Conservation (phyloP, 1,140 invertebrate species). For the Meloidogyne floridensis region DNA sequence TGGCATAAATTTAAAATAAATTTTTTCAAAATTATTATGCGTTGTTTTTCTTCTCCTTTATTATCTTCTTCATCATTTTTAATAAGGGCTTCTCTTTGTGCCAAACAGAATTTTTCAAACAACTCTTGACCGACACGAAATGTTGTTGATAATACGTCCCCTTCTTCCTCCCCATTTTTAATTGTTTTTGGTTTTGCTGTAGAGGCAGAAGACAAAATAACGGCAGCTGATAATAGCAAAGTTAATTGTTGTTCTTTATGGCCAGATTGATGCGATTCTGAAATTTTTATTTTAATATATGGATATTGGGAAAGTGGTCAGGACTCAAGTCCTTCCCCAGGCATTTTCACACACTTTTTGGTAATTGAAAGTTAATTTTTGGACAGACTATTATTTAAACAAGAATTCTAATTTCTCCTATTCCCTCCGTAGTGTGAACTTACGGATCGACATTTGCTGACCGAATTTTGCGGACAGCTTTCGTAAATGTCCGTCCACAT, state of each 20-base stretch:
- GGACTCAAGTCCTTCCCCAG: too few relatives aligned
- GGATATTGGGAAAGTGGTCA: too few relatives aligned
- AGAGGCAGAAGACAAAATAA: conserved; percentile 1
- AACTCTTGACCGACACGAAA: conserved; percentile 1
- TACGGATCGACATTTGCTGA: too few relatives aligned
- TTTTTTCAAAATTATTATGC: conserved; percentile 7
- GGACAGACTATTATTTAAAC: too few relatives aligned
- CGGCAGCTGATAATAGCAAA: conserved; percentile 1
- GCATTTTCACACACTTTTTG: too few relatives aligned
- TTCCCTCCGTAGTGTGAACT: too few relatives aligned
- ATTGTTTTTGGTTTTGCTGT: not conserved
- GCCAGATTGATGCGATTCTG: not conserved
- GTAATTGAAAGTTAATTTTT: too few relatives aligned
- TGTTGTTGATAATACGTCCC: not conserved
- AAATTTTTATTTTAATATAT: not conserved
- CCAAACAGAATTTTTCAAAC: conserved; percentile 14
- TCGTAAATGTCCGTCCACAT: too few relatives aligned
- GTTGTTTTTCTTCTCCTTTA: not conserved
- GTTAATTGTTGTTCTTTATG: conserved; percentile 1
- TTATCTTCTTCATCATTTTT: not conserved
- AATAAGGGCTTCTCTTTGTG: not conserved
- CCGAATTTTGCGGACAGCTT: too few relatives aligned
- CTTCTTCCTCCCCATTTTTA: not conserved
- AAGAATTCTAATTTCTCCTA: too few relatives aligned
- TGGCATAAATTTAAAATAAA: conserved; percentile 7